Percentiles rank a stretch among this genome's conserved stretches.
Conservation (phyloP, 1,140 invertebrate genomes). For the Cephus cinctus region DNA sequence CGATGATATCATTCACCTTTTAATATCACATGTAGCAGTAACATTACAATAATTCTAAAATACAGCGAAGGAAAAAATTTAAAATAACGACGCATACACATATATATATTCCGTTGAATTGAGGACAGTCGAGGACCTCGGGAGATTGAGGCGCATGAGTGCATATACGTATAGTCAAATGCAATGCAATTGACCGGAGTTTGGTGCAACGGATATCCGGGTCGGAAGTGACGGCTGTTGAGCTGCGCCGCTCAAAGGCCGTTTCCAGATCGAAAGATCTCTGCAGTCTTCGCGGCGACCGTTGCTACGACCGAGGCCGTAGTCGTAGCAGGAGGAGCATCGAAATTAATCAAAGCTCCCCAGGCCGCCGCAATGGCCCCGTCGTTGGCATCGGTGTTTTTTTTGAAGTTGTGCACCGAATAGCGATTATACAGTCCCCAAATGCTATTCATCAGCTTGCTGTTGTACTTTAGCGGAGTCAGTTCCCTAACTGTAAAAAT, state of each 20-base stretch:
- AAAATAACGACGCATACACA: too few relatives aligned
- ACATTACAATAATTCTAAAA: too few relatives aligned
- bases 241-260: too few relatives aligned
- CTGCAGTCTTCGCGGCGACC: background rate
- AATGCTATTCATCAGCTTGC: slow-evolving; percentile 86
- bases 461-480: slow-evolving; percentile 75
- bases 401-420: slow-evolving; percentile 82
- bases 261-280: background rate
- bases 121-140: background rate
- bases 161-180: background rate
- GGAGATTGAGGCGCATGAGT: background rate
- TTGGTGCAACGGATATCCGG: background rate
- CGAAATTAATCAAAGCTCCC: too few relatives aligned
- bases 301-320: background rate
- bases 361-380: slow-evolving; percentile 28
- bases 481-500: slow-evolving; percentile 51
- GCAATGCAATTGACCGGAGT: background rate
- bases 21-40: too few relatives aligned
- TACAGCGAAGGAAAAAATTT: too few relatives aligned
- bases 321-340: too few relatives aligned
- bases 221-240: too few relatives aligned
- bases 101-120: background rate
- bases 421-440: slow-evolving; percentile 87
- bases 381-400: slow-evolving; percentile 65
- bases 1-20: too few relatives aligned